These are phyloP conservation scores for Melanerpes formicivorus DNA, from an alignment of 2,113 vertebrate species.

Conservation along the genomic window DNA sequence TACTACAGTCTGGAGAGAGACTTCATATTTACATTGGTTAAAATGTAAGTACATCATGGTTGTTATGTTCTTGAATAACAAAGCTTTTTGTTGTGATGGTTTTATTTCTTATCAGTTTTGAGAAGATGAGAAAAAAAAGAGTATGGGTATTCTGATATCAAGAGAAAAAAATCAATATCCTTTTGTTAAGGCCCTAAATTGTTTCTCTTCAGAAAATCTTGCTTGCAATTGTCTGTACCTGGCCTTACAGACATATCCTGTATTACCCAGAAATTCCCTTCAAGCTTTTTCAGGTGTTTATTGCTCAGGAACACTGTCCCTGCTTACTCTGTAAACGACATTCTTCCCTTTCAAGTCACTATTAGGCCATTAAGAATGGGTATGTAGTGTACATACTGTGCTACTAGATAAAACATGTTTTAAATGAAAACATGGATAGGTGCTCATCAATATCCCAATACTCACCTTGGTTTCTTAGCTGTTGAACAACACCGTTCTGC, in stretches of 20 bases:
- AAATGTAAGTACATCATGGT: background rate
- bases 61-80: background rate
- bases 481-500: background rate
- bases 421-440: background rate
- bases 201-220: background rate
- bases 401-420: background rate
- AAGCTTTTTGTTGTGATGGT: background rate
- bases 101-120: background rate
- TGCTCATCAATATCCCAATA: background rate
- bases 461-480: background rate
- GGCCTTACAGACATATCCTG: background rate
- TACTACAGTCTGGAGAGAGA: background rate
- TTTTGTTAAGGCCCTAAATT: background rate
- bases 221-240: background rate
- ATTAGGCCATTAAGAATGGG: background rate
- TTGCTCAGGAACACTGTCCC: background rate
- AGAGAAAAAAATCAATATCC: background rate
- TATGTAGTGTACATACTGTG: background rate
- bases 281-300: fast-evolving
- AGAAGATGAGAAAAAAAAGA: background rate
- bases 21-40: fast-evolving
- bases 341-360: background rate
- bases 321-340: background rate
- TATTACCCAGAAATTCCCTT: background rate
- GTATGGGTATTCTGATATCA: background rate